Conservation (phyloP, 23 tunicate species). For the Diplosoma virens region DNA sequence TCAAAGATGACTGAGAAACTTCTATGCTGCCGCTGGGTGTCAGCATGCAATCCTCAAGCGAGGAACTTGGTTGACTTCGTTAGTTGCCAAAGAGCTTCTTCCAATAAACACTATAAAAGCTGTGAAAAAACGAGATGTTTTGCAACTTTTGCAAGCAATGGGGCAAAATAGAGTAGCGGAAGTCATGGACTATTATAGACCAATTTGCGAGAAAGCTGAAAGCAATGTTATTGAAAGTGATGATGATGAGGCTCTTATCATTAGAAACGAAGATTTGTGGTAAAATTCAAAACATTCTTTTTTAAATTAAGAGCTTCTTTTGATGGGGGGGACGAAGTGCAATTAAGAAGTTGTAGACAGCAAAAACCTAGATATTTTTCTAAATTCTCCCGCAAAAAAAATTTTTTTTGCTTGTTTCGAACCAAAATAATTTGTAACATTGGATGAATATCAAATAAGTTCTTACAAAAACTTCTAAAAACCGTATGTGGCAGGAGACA, state of each 20-base stretch:
- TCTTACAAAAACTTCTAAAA: no score
- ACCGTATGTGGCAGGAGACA: no score
- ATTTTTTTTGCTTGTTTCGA: no score
- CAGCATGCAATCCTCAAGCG: constrained; percentile 5
- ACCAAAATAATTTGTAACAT: no score
- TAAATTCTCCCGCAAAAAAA: no score
- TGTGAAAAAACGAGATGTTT: constrained; percentile 8
- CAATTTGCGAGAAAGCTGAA: background rate
- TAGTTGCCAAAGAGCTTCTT: background rate
- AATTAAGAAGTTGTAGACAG: no score
- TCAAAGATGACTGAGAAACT: background rate
- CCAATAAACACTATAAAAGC: background rate
- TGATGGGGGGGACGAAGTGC: no score
- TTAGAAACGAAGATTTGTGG: constrained; percentile 1
- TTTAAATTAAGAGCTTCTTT: no score
- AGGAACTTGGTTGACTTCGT: background rate
- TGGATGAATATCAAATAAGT: no score
- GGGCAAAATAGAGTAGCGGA: background rate
- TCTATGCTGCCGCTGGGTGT: constrained; percentile 8
- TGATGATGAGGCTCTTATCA: background rate
- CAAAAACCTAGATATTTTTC: no score
- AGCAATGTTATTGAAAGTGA: background rate
- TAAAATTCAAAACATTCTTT: no score
- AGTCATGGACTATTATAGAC: constrained; percentile 12
- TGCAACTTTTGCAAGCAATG: constrained; percentile 6